Percentiles rank a stretch among this genome's conserved stretches.
phyloP scores from a whole-genome alignment of 2,888 invertebrate species.

The Metellina segmentata region DNA sequence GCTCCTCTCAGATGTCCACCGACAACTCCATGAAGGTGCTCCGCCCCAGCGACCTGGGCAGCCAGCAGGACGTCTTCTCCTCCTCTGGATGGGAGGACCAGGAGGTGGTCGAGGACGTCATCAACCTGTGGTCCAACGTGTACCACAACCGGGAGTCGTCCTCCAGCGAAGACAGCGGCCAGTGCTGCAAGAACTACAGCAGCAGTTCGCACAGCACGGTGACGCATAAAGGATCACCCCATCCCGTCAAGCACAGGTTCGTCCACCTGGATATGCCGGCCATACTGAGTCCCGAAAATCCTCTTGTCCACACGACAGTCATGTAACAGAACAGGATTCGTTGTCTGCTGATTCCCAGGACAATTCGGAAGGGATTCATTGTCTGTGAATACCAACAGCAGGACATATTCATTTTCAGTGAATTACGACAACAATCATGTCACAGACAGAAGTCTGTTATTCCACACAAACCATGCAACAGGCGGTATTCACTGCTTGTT shows the following conservation, averaged over 20 bases:
- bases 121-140: slow-evolving; percentile 54
- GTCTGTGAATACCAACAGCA: no score
- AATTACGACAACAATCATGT: no score
- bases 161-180: slow-evolving; percentile 45
- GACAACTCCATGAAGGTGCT: slow-evolving; percentile 73
- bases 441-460: no score
- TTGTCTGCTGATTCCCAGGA: no score
- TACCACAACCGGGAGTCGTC: not conserved
- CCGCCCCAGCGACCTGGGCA: slow-evolving; percentile 70
- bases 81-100: slow-evolving; percentile 62
- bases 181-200: slow-evolving; percentile 53
- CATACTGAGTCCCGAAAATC: slow-evolving; percentile 1
- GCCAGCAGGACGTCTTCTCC: slow-evolving; percentile 54
- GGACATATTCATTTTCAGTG: no score
- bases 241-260: slow-evolving; percentile 71
- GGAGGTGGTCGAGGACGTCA: slow-evolving; percentile 58
- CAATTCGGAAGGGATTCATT: no score
- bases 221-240: slow-evolving; percentile 63
- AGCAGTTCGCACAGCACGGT: slow-evolving; percentile 50
- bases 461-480: no score
- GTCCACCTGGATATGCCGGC: slow-evolving; percentile 48
- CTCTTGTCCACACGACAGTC: slow-evolving; percentile 34
- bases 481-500: no score
- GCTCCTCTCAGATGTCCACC: slow-evolving; percentile 67
- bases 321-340: slow-evolving; percentile 18